These are phyloP conservation scores for Drosophila mayri DNA, from an alignment of 1,140 invertebrate genomes.

Conservation along the genomic window DNA sequence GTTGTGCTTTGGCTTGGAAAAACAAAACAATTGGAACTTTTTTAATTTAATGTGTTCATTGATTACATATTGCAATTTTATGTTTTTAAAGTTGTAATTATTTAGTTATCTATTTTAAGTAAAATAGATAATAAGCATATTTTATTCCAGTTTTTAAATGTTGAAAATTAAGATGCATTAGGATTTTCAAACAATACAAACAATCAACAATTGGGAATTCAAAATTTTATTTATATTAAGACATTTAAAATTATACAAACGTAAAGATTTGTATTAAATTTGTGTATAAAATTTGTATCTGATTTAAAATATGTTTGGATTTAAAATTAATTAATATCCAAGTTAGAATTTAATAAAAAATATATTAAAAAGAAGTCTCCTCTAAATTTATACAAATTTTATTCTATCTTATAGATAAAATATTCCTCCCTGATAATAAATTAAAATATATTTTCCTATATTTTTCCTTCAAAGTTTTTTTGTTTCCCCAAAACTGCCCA, in stretches of 20 bases:
- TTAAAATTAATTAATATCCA: no score
- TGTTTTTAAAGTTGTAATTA: no score
- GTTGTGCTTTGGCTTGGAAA: conserved; percentile 64
- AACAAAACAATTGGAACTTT: conserved; percentile 48
- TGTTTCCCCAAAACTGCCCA: not conserved
- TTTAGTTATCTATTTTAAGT: not conserved
- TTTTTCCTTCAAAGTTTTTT: not conserved
- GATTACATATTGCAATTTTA: not conserved
- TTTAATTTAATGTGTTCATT: not conserved
- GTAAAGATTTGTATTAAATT: no score
- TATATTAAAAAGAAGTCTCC: no score
- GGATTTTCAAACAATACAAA: no score
- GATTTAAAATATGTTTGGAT: no score
- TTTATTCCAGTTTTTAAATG: not conserved
- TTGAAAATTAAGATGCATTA: not conserved
- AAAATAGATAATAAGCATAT: not conserved
- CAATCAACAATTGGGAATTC: no score
- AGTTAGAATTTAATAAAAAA: no score
- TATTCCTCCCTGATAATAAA: not conserved
- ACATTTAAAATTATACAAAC: no score
- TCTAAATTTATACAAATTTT: not conserved
- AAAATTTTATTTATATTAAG: no score
- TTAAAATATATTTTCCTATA: not conserved
- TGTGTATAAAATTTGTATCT: no score
- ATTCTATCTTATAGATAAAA: not conserved